Base-by-base conservation (phyloP, 1,140 invertebrate species). In the Philotrypesis tridentata region DNA sequence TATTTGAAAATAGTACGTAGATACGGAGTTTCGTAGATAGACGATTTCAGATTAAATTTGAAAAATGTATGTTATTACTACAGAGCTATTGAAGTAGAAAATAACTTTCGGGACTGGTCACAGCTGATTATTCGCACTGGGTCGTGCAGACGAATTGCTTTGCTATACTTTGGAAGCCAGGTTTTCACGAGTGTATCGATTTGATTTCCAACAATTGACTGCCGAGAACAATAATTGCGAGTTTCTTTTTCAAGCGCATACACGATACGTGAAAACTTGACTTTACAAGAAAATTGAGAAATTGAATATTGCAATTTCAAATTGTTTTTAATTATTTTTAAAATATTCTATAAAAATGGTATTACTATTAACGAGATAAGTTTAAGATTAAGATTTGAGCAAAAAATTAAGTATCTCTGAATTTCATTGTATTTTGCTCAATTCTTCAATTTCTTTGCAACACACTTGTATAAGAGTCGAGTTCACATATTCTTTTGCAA, bases 61-160 rank as follows among this genome's bases (percentile, higher is more conserved):
- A 29, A 55, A 79, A 79, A 79, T 79, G 31, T 79, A 79, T 79
- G 78, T 72, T 72, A 77, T 76, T 60, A 72, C 48, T 82, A 73
- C 81, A 82, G 81, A 82, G 74, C 74, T 82, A 76, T 82, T 73
- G 29, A 78, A 72, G 81, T 82, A 79, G 82, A 79, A 75, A 79
- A 74, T 55, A 60, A 75, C 12, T 60, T 73, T 79, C 60, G 63
- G 76, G 63, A 75, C 12, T 79, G 27, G 71, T 25, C 23, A 71
- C 43, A n/a, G 48, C 48, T 55, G 48, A 55, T n/a, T 55, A 21
- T n/a, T 55, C 48, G 9, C 33, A 21, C 55, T 7, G 73, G 17
- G 55, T 23, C 71, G 27, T 61, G 9, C 29, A 55, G 27, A 33
- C 21, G 55, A 25, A 33, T 75, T 63, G 71, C 33, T 31, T 71